phyloP scores from a whole-genome alignment of 2,113 vertebrate species.

The Cryptotis parvus region DNA sequence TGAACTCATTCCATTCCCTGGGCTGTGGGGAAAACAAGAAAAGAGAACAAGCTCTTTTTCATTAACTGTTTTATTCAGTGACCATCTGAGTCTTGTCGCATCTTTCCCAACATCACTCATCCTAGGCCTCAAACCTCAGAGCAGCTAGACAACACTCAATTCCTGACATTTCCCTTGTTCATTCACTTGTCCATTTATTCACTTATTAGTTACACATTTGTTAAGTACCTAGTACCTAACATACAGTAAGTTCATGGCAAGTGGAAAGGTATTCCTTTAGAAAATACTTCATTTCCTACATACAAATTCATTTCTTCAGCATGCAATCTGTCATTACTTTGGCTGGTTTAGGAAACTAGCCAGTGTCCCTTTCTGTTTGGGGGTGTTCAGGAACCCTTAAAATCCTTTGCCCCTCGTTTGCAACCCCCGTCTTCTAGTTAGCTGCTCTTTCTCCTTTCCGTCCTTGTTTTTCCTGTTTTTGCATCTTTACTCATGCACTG shows the following conservation, averaged over 20 bases:
- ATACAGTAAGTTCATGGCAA: neutral
- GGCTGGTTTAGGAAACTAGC: neutral
- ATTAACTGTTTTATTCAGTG: no score
- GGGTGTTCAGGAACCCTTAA: neutral
- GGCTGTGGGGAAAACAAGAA: neutral
- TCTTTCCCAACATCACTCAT: neutral
- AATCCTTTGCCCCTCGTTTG: accelerated
- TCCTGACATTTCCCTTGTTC: neutral
- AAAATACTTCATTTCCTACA: neutral
- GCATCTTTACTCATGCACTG: neutral
- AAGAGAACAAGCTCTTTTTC: neutral
- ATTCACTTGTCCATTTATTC: neutral
- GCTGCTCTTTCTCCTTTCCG: accelerated
- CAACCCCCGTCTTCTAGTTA: neutral
- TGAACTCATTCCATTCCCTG: neutral
- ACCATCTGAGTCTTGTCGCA: neutral
- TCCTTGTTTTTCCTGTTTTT: neutral
- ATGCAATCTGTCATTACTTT: neutral
- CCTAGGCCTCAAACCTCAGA: accelerated
- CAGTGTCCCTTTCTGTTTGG: neutral
- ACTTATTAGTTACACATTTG: neutral
- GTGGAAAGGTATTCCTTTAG: neutral
- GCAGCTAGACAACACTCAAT: no score
- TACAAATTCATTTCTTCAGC: neutral
- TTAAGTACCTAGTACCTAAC: neutral